Conservation (phyloP, 2,888 invertebrate species). For the Andricus quercusramuli region DNA sequence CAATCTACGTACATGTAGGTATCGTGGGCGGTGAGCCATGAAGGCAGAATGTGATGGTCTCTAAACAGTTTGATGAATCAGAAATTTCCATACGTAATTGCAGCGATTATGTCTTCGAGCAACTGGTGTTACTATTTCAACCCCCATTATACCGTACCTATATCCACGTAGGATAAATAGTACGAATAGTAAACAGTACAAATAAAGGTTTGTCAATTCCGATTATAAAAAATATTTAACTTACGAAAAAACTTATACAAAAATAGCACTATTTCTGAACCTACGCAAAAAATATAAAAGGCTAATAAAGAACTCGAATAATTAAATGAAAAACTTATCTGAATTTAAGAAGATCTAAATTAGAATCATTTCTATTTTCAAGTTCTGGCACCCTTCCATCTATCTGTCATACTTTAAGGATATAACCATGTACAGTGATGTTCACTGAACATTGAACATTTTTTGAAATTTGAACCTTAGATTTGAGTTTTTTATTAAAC, state of each 20-base stretch:
- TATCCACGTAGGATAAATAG: background rate
- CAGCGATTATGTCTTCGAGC: conserved; percentile 71
- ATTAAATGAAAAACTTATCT: too few relatives aligned
- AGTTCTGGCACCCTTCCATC: background rate
- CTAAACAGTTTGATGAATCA: conserved; percentile 71
- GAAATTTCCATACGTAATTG: conserved; percentile 77
- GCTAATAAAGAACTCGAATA: too few relatives aligned
- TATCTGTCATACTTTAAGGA: background rate
- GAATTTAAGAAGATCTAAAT: too few relatives aligned
- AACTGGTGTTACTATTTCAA: conserved; percentile 69
- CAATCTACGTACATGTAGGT: conserved; percentile 46
- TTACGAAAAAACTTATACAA: background rate
- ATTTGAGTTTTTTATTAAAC: background rate
- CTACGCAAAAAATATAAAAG: background rate
- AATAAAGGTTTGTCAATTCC: background rate
- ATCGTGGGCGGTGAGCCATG: conserved; percentile 53
- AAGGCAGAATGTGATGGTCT: conserved; percentile 60
- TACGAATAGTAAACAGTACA: background rate
- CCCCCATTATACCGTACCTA: conserved; percentile 44
- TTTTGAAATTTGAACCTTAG: background rate
- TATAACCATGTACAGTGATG: background rate
- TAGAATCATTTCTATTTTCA: background rate
- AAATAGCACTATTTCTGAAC: background rate
- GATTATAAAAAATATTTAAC: background rate
- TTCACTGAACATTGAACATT: too few relatives aligned